phyloP scores from a whole-genome alignment of 2,113 vertebrate genomes.

The Capra hircus region DNA sequence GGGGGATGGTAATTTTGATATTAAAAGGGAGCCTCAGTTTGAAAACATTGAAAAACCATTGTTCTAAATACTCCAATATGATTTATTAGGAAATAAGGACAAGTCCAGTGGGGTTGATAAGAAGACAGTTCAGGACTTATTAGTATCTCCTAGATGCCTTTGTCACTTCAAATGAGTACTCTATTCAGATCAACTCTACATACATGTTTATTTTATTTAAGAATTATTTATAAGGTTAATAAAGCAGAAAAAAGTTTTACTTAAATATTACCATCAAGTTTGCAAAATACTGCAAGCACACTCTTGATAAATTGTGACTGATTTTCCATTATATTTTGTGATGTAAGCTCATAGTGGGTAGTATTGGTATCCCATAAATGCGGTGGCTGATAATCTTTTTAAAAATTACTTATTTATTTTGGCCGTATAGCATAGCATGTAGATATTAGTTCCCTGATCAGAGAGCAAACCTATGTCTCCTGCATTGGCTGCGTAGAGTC shows the following conservation, averaged over 20 bases:
- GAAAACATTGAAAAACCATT: background rate
- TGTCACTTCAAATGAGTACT: background rate
- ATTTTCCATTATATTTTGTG: background rate
- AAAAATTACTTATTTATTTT: background rate
- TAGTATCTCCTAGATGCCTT: background rate
- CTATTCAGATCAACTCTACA: background rate
- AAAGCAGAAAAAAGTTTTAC: background rate
- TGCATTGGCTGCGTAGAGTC: background rate
- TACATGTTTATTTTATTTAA: background rate
- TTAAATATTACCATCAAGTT: background rate
- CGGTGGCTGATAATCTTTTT: background rate
- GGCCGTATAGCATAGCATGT: background rate
- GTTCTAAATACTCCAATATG: background rate
- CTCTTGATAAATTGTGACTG: background rate
- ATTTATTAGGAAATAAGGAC: background rate
- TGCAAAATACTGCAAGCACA: background rate
- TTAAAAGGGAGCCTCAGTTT: background rate
- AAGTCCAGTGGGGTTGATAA: background rate
- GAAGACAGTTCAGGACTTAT: background rate
- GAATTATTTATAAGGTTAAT: background rate
- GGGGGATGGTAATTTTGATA: background rate
- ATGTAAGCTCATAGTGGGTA: background rate
- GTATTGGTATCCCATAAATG: background rate
- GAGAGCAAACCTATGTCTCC: background rate
- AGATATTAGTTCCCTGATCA: background rate